Percentiles rank a stretch among this genome's conserved stretches.
phyloP scores from a whole-genome alignment of 2,113 vertebrate species.

The Mionectes macconnelli region DNA sequence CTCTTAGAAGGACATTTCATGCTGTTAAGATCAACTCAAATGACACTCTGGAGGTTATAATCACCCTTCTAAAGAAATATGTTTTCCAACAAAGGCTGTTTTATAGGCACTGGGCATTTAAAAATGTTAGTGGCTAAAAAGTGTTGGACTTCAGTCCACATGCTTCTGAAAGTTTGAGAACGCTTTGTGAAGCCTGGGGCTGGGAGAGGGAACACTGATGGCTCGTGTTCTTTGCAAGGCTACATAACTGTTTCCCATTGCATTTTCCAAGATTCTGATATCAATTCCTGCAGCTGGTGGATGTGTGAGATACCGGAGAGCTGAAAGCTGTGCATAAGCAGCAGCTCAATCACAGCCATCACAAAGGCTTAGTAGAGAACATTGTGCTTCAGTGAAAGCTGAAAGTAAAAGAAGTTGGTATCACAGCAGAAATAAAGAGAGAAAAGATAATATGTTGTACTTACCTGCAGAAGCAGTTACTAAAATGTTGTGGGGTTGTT shows the following conservation, averaged over 20 bases:
- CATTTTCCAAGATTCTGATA: background rate
- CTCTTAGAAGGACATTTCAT: background rate
- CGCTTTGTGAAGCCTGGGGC: background rate
- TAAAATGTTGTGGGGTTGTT: background rate
- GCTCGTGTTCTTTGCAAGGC: background rate
- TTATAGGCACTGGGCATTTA: background rate
- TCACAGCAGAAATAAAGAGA: background rate
- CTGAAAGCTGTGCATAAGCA: background rate
- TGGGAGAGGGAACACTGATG: background rate
- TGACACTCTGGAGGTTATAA: background rate
- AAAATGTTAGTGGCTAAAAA: background rate
- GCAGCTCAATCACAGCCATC: background rate
- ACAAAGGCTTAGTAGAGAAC: background rate
- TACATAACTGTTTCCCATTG: background rate
- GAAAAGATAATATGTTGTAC: background rate
- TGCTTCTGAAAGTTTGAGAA: background rate
- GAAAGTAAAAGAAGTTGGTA: background rate
- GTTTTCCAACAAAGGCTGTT: background rate
- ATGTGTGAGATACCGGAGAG: background rate
- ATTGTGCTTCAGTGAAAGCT: background rate
- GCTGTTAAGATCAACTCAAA: background rate
- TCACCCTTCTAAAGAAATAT: background rate
- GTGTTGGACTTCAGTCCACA: background rate
- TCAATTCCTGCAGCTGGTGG: background rate
- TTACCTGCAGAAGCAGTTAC: background rate